Percentiles rank a stretch among this genome's conserved stretches.
phyloP scores from a whole-genome alignment of 2,113 vertebrate genomes.

The Prolemur simus region DNA sequence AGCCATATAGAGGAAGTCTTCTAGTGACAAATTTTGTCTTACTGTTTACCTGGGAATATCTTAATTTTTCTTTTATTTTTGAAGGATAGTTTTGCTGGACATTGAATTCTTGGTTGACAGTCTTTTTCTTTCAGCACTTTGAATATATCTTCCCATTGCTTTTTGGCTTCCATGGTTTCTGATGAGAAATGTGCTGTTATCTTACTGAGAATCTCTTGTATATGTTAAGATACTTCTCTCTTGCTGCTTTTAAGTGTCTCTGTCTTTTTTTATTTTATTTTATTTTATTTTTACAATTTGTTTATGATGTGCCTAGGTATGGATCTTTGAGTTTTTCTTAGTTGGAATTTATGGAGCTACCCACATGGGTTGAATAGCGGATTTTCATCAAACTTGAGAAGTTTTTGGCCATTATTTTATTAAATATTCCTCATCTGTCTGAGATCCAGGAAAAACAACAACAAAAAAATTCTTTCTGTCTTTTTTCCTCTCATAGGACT shows the following conservation, averaged over 20 bases:
- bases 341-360: not conserved
- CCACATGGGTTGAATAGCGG: not conserved
- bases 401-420: not conserved
- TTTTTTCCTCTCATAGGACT: not conserved
- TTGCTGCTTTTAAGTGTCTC: not conserved
- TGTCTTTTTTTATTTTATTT: not conserved
- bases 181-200: not conserved
- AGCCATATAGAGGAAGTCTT: not conserved
- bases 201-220: not conserved
- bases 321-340: not conserved
- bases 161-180: not conserved
- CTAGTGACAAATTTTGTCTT: not conserved
- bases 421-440: not conserved
- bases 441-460: too few species aligned
- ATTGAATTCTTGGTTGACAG: not conserved
- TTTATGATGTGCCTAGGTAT: not conserved
- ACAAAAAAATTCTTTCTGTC: not conserved
- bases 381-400: constrained; percentile 10
- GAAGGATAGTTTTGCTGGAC: not conserved
- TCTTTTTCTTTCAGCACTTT: not conserved
- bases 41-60: not conserved
- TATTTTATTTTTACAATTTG: not conserved
- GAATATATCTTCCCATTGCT: too few species aligned
- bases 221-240: not conserved
- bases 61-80: not conserved